Conservation (phyloP, 1,140 invertebrate species). For the Pseudomyrmex concolor region DNA sequence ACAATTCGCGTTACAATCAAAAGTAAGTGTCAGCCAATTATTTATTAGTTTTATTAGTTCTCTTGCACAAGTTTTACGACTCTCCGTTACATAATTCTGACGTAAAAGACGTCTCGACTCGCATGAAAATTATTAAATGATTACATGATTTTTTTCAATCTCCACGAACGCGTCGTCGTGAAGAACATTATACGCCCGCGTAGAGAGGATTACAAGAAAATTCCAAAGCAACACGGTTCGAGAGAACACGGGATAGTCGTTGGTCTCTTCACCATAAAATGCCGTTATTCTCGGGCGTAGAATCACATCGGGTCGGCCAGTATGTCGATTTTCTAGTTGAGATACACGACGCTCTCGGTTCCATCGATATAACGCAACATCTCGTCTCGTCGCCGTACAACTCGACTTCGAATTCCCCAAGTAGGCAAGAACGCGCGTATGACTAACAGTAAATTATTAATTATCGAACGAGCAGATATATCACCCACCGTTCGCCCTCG, state of each 20-base stretch:
- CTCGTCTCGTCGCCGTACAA: constrained; percentile 62
- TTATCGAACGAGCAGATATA: constrained; percentile 37
- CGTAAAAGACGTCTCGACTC: not conserved
- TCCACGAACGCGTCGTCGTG: not conserved
- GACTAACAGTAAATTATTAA: constrained; percentile 64
- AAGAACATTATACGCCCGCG: not conserved
- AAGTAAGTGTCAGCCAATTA: not conserved
- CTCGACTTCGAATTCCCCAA: constrained; percentile 71
- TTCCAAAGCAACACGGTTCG: constrained; percentile 35
- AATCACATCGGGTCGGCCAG: not conserved
- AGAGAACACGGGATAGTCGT: constrained; percentile 13
- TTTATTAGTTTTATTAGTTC: too few species aligned
- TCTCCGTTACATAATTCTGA: not conserved
- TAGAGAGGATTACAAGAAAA: constrained; percentile 41
- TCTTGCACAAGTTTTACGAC: not conserved
- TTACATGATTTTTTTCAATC: not conserved
- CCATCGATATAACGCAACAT: constrained; percentile 59
- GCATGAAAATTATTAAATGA: not conserved
- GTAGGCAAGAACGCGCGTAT: constrained; percentile 69
- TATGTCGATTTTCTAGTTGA: not conserved
- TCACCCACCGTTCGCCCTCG: constrained; percentile 31
- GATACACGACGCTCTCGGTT: constrained; percentile 45
- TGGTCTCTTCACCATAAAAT: constrained; percentile 43
- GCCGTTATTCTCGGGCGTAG: constrained; percentile 48
- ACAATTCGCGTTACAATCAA: not conserved